Base-by-base conservation (phyloP, 2,113 vertebrate genomes). In the Sisor rabdophorus region DNA sequence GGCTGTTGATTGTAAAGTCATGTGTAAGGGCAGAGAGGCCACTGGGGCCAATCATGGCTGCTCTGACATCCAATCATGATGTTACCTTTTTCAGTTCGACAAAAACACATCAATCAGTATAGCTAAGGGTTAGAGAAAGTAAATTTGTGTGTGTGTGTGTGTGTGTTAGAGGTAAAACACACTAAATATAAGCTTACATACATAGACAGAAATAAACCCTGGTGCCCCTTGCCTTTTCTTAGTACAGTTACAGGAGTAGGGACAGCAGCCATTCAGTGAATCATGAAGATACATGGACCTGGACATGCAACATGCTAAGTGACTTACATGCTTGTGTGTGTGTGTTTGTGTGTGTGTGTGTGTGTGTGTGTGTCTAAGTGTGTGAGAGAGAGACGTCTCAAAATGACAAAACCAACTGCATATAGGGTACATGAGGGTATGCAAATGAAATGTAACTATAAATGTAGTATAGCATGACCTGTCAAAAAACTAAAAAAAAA, bases 191-290 rank as follows among this genome's bases (percentile, higher is more conserved):
- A 65, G 32, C 75, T 65, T 68, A 40, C 68, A 73, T 70, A 73
- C 54, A 61, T 30, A 17, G 32, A 73, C 50, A 32, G 24, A 80
- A 76, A 80, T 73, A 72, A 70, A 73, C 77, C 48, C 63, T 36
- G 56, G 28, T 55, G 50, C 26, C 75, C 1, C 75, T 58, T 5
- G 16, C 17, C 22, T 67, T 22, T 56, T 60, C 56, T 70, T 11
- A 48, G 12, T 53, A 56, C 44, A 30, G 71, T 48, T 56, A 68
- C 52, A 70, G 22, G 30, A 55, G 76, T 32, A 55, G 56, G 26
- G 10, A 28, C 55, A 58, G 54, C 24, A 60, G 22, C 56, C 22
- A 44, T 53, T 16, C 20, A 16, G 6, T 56, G 24, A 68, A 44
- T 9, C 26, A 7, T 22, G 17, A 50, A 58, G 72, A 52, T 30